Base-by-base conservation (phyloP, 2,888 invertebrate species). In the Ichneumoninae sp. region DNA sequence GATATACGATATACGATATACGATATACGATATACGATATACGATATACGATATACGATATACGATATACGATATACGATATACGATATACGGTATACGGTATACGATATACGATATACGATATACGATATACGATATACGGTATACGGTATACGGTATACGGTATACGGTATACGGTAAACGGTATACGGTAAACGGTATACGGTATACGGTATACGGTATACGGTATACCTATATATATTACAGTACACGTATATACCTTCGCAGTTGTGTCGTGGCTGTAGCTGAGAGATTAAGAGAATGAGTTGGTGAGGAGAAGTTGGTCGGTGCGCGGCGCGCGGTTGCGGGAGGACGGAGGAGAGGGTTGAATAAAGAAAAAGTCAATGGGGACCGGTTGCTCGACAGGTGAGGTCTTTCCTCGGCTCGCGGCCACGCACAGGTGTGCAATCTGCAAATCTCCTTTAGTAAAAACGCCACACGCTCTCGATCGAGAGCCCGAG, bases 371-470 rank as follows among this genome's bases (percentile, higher is more conserved):
- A 89, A 92, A 92, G 91, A 93, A 92, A 93, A 92, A 93, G 92
- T 92, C 90, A 91, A 92, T 91, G 90, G 89, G 91, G 93, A 93
- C 92, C 92, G 93, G 93, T 93, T 92, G 90, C 89, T 91, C 93
- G 90, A 92, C 92, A 92, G 92, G 91, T 93, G 92, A 92, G 92
- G 92, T 93, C 93, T 93, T 92, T 92, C 90, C 91, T 90, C 91
- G 89, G 86, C 89, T 89, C 87, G 83, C 84, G 88, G 88, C 88
- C 89, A 89, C 86, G 90, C 92, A 92, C 93, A 93, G 92, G 92
- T 93, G 92, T 92, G 91, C 92, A 91, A 93, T 93, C 92, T 91
- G 92, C 90, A 92, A 93, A 91, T 91, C 90, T 90, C 89, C 90
- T 89, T 89, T 88, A 87, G 89, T 89, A 77, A 92, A 91, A 91